Evolutionary conservation across 2,888 invertebrate genomes (phyloP), one percentile per base, ranked within the genome.

Genomic region (Magallana nippona): DNA sequence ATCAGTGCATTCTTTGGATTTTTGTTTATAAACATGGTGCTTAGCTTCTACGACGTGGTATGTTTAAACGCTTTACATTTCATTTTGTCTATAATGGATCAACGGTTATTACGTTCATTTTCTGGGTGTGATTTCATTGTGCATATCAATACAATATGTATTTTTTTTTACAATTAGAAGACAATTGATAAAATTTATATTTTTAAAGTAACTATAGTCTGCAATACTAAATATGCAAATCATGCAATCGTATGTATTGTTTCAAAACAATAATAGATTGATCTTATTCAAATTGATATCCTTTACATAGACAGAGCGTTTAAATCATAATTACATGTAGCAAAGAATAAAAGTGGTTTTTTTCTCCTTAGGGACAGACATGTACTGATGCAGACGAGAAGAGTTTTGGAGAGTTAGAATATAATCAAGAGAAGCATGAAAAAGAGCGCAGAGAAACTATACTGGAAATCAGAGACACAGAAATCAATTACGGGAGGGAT

Each of bases 401-500:
- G 32, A 79, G 83, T n/a, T 60, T 60, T 27, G 84, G 60, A 15
- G 78, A 77, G 10, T 55, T 55, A 32, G 78, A 77, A 19, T 22
- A 60, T 10, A 57, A 78, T 78, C 44, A 78, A 57, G 78, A 86
- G 17, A 63, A 80, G 71, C 44, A 56, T 19, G 82, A 71, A 71
- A 71, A 97, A 11, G 98, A 98, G 94, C 96, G 98, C 83, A 98
- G 98, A 93, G 98, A 98, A 95, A 98, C 98, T 58, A 97, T 98
- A 82, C 97, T 97, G 3, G 98, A 98, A 95, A 98, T 98, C 86
- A 97, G 98, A 5, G 98, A 98, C 95, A 98, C 98, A 1, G 98
- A 98, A 95, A 97, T 98, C 93, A 98, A 98, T 93, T 98, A 98
- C 93, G 98, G 98, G 27, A 95, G 98, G 82, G 98, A 98, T 94